phyloP scores from a whole-genome alignment of 2,113 vertebrate species.

The Calypte anna region DNA sequence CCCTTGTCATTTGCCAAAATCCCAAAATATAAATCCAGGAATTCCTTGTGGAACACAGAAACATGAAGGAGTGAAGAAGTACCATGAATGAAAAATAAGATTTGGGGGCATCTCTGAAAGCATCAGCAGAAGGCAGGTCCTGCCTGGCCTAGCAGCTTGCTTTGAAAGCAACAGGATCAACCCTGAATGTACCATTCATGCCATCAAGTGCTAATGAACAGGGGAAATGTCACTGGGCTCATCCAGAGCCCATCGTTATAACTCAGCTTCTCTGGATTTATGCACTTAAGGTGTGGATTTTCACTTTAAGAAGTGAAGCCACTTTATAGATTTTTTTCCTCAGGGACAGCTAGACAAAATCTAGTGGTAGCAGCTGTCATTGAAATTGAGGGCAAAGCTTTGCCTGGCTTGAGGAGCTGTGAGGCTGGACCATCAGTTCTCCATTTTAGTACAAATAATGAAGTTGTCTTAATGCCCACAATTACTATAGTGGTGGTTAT shows the following conservation, averaged over 20 bases:
- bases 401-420: not conserved
- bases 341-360: not conserved
- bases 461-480: not conserved
- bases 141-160: not conserved
- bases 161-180: not conserved
- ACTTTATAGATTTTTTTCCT: not conserved
- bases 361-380: not conserved
- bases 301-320: not conserved
- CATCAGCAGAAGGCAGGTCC: not conserved
- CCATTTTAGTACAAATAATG: not conserved
- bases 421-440: not conserved
- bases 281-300: not conserved
- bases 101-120: not conserved
- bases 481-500: not conserved
- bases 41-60: not conserved
- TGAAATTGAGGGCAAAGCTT: not conserved
- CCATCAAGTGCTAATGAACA: fast-evolving
- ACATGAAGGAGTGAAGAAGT: not conserved
- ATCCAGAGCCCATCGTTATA: not conserved
- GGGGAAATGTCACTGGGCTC: not conserved
- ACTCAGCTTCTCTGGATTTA: not conserved
- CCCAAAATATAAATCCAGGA: not conserved
- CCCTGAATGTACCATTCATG: not conserved
- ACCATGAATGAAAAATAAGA: not conserved
- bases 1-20: not conserved